Conservation (phyloP, 2,888 invertebrate species). For the Tiliacea citrago region DNA sequence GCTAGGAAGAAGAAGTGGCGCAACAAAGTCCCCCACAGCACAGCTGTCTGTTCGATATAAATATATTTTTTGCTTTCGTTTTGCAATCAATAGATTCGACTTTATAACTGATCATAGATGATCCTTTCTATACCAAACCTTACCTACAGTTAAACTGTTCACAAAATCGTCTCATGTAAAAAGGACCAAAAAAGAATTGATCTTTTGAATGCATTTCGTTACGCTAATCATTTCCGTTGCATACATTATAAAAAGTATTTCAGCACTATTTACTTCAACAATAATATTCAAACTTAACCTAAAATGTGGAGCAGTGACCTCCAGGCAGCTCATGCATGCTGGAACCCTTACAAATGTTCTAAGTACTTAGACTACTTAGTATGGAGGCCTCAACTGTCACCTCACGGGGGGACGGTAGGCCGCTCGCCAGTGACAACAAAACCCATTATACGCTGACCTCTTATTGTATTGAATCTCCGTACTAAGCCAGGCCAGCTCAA, state of each 20-base stretch:
- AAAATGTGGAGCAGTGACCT: slow-evolving; percentile 37
- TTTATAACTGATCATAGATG: background rate
- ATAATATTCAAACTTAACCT: background rate
- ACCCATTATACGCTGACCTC: background rate
- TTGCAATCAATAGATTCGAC: too few relatives aligned
- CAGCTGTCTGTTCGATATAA: too few relatives aligned
- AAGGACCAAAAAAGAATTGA: too few relatives aligned
- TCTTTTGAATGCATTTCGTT: background rate
- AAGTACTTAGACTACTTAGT: slow-evolving; percentile 3
- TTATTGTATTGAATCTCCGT: background rate
- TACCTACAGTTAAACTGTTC: background rate
- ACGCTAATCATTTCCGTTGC: background rate
- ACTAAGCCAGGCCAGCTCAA: background rate
- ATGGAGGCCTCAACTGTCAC: slow-evolving; percentile 24
- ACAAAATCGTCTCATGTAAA: background rate
- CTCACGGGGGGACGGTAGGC: background rate
- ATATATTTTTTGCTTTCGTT: background rate
- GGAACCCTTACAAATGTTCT: slow-evolving; percentile 25
- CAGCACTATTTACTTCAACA: background rate
- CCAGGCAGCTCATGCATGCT: slow-evolving; percentile 3
- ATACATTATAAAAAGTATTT: background rate
- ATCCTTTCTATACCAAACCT: background rate
- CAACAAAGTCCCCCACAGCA: too few relatives aligned
- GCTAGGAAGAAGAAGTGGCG: too few relatives aligned
- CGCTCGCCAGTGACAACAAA: background rate